Percentiles rank a stretch among this genome's conserved stretches.
These are phyloP conservation scores for Nudaria mundana DNA, from an alignment of 2,888 invertebrate genomes.

Conservation along the genomic window DNA sequence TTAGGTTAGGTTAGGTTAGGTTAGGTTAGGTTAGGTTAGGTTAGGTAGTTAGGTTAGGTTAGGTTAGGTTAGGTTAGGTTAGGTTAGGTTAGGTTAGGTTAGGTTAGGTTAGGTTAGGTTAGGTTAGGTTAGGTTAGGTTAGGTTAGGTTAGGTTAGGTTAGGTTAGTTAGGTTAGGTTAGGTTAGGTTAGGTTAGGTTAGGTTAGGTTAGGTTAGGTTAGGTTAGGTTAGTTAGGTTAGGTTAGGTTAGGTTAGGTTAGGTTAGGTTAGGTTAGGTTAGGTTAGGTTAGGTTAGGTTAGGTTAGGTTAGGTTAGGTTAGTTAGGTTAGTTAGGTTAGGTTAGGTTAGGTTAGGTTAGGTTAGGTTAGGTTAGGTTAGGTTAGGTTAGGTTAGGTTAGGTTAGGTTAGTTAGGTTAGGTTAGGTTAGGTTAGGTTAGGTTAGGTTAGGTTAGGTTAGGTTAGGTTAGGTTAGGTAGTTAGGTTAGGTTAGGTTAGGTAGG, in stretches of 20 bases:
- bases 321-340: slow-evolving; percentile 17
- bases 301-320: slow-evolving; percentile 25
- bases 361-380: slow-evolving; percentile 28
- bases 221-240: slow-evolving; percentile 21
- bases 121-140: slow-evolving; percentile 26
- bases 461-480: slow-evolving; percentile 19
- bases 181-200: slow-evolving; percentile 15
- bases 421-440: slow-evolving; percentile 18
- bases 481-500: slow-evolving; percentile 24
- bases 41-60: slow-evolving; percentile 19
- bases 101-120: slow-evolving; percentile 23
- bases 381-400: slow-evolving; percentile 24
- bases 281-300: slow-evolving; percentile 11
- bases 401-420: slow-evolving; percentile 21
- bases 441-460: slow-evolving; percentile 19
- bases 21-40: slow-evolving; percentile 20
- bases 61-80: slow-evolving; percentile 22
- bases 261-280: slow-evolving; percentile 22
- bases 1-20: slow-evolving; percentile 16
- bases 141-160: slow-evolving; percentile 26
- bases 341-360: slow-evolving; percentile 18
- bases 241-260: slow-evolving; percentile 28
- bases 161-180: slow-evolving; percentile 16
- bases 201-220: background rate
- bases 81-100: slow-evolving; percentile 15